Percentiles rank a stretch among this genome's conserved stretches.
Conservation (phyloP, 2,797 vertebrate species). For the Halcyon chelicuti region DNA sequence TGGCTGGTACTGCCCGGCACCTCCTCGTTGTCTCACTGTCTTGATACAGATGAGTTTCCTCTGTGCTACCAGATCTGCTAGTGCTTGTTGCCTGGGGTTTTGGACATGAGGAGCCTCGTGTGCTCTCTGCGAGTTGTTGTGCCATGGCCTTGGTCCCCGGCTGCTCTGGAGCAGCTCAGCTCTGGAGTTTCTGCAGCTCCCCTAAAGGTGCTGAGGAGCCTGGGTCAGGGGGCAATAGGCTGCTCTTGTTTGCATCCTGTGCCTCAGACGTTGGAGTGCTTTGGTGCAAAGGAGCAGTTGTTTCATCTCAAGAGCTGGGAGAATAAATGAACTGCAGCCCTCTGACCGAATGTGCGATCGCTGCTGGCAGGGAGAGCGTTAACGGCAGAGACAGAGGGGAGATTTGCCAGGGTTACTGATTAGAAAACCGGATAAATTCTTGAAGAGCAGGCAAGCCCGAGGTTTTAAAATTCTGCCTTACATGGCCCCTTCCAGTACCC, state of each 20-base stretch:
- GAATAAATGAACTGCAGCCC: background rate
- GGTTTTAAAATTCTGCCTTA: background rate
- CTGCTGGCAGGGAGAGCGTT: background rate
- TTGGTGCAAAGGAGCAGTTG: rapidly evolving
- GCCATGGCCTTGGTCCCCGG: background rate
- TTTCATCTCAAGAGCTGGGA: background rate
- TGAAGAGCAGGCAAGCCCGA: background rate
- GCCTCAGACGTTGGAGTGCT: background rate
- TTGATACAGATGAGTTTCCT: background rate
- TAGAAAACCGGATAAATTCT: background rate
- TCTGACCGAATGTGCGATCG: background rate
- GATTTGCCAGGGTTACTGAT: background rate
- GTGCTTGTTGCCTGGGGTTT: background rate
- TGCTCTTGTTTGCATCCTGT: background rate
- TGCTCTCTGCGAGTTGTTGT: rapidly evolving
- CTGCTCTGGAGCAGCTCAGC: background rate
- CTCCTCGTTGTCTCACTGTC: background rate
- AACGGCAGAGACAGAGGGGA: background rate
- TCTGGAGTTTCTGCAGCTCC: rapidly evolving
- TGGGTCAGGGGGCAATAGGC: background rate
- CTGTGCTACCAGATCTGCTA: background rate
- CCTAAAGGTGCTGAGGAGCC: background rate
- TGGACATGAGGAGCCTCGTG: background rate
- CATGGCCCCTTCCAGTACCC: background rate
- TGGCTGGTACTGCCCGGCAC: background rate